Evolutionary conservation across 2,888 invertebrate genomes (phyloP).

Genomic region (Taenaris catops): DNA sequence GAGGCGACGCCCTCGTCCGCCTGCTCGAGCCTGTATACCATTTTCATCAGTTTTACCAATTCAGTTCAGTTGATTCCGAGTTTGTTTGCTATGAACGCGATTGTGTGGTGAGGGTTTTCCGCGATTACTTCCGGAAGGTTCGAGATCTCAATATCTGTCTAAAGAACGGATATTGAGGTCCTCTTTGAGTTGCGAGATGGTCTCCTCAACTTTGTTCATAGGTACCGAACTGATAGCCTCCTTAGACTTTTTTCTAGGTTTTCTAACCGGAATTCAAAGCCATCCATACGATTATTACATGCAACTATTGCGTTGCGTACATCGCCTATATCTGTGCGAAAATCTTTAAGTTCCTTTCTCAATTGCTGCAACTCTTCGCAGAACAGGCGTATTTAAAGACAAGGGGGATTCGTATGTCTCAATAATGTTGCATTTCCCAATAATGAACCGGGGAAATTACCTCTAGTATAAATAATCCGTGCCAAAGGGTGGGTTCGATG

Average conservation of each 20-base stretch:
- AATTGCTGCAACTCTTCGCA: too few relatives aligned
- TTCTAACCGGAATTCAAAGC: too few relatives aligned
- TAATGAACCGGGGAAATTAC: slow-evolving; percentile 77
- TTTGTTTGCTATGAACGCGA: slow-evolving; percentile 1
- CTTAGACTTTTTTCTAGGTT: too few relatives aligned
- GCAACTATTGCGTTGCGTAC: too few relatives aligned
- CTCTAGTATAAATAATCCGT: slow-evolving; percentile 77
- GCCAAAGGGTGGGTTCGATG: slow-evolving; percentile 59
- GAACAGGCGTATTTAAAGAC: too few relatives aligned
- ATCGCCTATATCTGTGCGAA: too few relatives aligned
- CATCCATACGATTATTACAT: too few relatives aligned
- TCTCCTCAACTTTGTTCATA: background rate
- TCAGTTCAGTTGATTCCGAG: background rate
- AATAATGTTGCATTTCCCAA: too few relatives aligned
- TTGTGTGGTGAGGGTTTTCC: slow-evolving; percentile 3
- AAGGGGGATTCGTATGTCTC: too few relatives aligned
- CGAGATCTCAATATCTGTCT: slow-evolving; percentile 7
- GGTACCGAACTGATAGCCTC: too few relatives aligned
- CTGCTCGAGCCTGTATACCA: background rate
- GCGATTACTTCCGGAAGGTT: slow-evolving; percentile 4
- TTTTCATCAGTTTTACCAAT: background rate
- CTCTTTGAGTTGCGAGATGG: background rate
- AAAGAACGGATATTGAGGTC: slow-evolving; percentile 2
- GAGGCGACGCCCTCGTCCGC: background rate
- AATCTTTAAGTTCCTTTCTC: too few relatives aligned